Base-by-base conservation (phyloP, 1,140 invertebrate species). In the Temnothorax curvispinosus region DNA sequence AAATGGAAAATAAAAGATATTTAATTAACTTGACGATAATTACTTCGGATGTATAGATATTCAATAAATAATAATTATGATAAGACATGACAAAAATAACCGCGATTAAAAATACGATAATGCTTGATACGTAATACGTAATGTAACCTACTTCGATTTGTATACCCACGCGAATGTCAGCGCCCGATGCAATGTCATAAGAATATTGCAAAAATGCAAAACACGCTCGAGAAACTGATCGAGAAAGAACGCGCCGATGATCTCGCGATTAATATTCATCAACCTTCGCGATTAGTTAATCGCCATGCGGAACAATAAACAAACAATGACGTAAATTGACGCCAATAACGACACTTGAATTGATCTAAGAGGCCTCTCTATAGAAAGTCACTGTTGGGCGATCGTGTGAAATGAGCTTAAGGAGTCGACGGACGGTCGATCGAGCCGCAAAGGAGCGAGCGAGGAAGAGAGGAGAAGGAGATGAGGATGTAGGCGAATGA, bases 361-460 rank as follows among this genome's bases (percentile, higher is more conserved):
- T 64, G 69, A 84, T 65, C 67, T 74, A 62, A 84, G 38, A 35
- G 50, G 35, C 21, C 35, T 69, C 77, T 52, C 8, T 21, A 47
- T n/a, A 52, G 52, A 44, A 86, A 86, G 82, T 85, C 71, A 80
- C 44, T 50, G 69, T 87, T 62, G 65, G 35, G 11, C 47, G 71
- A 67, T 87, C 72, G 89, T 90, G 87, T 89, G 87, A 89, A 85
- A 85, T 62, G 76, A 52, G 90, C 90, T 74, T 91, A 90, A 91
- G 89, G 84, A 91, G 84, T 90, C 90, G 89, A 90, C 89, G 89
- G 89, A 81, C 85, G 88, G 90, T 88, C 88, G 78, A 91, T 86
- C 90, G 82, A 67, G 44, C 65, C 78, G 64, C 50, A 41, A 7
- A 50, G 35, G 60, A 44, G 8, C 50, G n/a, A 77, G 13, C 50